phyloP scores from a whole-genome alignment of 2,797 vertebrate species.

The Emydoidea blandingii region DNA sequence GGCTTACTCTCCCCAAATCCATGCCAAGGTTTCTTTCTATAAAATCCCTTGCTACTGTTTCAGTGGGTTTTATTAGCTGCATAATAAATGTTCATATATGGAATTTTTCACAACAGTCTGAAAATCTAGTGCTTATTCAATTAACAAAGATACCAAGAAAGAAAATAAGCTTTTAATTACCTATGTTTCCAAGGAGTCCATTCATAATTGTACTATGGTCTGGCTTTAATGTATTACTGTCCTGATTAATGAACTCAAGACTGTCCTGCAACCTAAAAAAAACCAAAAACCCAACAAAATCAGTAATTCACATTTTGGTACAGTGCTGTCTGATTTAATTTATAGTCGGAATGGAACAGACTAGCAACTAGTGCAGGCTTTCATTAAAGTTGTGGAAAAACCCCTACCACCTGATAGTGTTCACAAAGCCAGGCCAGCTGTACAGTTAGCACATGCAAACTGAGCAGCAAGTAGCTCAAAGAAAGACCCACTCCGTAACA shows the following conservation, averaged over 20 bases:
- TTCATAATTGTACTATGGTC: slow-evolving; percentile 92
- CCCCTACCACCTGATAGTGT: background rate
- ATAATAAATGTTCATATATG: background rate
- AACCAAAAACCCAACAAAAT: background rate
- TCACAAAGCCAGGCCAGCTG: background rate
- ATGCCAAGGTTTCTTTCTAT: background rate
- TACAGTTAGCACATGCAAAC: background rate
- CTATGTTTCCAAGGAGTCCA: slow-evolving; percentile 94
- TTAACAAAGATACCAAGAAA: slow-evolving; percentile 36
- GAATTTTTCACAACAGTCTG: background rate
- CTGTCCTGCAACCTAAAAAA: slow-evolving; percentile 93
- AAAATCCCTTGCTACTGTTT: background rate
- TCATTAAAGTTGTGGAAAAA: background rate
- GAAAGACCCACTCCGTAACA: background rate
- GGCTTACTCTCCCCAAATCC: background rate
- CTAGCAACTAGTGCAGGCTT: background rate
- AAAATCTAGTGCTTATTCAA: background rate
- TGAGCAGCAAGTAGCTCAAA: background rate
- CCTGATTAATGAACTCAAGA: slow-evolving; percentile 96
- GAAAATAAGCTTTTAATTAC: slow-evolving; percentile 81
- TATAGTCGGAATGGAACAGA: rapidly evolving
- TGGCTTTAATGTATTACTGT: slow-evolving; percentile 89
- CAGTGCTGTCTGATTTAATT: background rate
- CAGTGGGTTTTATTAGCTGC: background rate
- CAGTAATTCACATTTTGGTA: slow-evolving; percentile 32